These are phyloP conservation scores for Okapia johnstoni DNA, from an alignment of 2,113 vertebrate genomes.

Conservation along the genomic window DNA sequence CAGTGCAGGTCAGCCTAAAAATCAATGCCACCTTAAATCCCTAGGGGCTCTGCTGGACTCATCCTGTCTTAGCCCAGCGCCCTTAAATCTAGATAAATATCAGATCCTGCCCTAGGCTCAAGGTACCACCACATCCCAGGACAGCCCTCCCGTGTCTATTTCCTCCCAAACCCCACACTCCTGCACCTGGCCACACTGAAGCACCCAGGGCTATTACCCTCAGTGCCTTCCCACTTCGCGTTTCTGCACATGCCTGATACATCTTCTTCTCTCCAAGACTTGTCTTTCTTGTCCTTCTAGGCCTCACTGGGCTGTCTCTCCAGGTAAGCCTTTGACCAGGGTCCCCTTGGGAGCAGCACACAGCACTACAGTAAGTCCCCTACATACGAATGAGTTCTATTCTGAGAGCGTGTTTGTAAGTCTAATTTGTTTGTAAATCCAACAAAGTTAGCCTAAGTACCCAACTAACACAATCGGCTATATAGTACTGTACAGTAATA, in stretches of 20 bases:
- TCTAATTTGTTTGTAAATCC: neutral
- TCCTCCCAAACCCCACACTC: neutral
- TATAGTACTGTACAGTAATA: neutral
- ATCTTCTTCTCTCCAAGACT: neutral
- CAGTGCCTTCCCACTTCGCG: rapidly evolving
- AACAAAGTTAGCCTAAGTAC: neutral
- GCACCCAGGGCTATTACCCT: neutral
- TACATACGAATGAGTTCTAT: neutral
- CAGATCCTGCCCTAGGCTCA: neutral
- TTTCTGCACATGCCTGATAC: neutral
- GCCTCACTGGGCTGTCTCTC: neutral
- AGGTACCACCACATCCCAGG: neutral
- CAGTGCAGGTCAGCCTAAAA: neutral
- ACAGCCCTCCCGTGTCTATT: neutral
- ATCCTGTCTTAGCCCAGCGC: too few species aligned
- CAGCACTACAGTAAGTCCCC: neutral
- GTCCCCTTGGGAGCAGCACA: neutral
- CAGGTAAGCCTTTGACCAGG: neutral
- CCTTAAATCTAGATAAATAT: neutral
- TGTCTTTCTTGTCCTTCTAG: neutral
- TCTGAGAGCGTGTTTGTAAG: neutral
- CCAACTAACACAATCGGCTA: neutral
- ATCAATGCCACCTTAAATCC: neutral
- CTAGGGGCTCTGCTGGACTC: neutral
- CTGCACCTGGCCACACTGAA: neutral